Base-by-base conservation (phyloP, 2,113 vertebrate genomes). In the Chelonoidis abingdonii region DNA sequence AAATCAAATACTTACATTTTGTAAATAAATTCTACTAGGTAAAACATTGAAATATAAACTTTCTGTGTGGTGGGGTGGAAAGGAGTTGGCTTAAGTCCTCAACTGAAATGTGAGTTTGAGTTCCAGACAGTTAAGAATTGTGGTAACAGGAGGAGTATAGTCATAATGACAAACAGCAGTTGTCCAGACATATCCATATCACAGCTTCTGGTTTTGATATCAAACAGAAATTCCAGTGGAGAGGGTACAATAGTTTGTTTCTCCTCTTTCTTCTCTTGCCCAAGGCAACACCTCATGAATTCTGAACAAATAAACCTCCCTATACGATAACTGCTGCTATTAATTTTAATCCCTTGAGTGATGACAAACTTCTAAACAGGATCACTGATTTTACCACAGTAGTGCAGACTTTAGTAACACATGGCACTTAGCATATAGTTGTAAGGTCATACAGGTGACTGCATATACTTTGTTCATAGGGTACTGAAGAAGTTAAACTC, bases 381-480 rank as follows among this genome's bases (percentile, higher is more conserved):
- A 47, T 84, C n/a, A 80, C 78, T 84, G 5, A 84, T 92, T 82
- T 16, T 4, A 52, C 25, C 16, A 24, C n/a, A 1, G 17, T 41
- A 87, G 25, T 75, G 90, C 57, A 53, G 17, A 7, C 22, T 27
- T 1, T 19, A 1, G 4, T 87, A 65, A 2, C 56, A 3, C n/a
- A 16, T 56, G 7, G 21, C 0, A 0, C 35, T 5, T 53, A 25
- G 44, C 1, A 0, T 47, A 25, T 1, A 0, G 52, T 88, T 59
- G 86, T 62, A 29, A 2, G 2, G 38, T 11, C 13, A 59, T 16
- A 4, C 78, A 57, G 35, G 29, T 89, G 52, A 31, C 7, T 13
- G 12, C 49, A 94, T 27, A 13, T 79, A 24, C 35, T 47, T 4
- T 80, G 22, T 38, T 31, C 35, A 80, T 52, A 89, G 54, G 79